phyloP scores from a whole-genome alignment of 2,113 vertebrate genomes.

The Puntigrus tetrazona region DNA sequence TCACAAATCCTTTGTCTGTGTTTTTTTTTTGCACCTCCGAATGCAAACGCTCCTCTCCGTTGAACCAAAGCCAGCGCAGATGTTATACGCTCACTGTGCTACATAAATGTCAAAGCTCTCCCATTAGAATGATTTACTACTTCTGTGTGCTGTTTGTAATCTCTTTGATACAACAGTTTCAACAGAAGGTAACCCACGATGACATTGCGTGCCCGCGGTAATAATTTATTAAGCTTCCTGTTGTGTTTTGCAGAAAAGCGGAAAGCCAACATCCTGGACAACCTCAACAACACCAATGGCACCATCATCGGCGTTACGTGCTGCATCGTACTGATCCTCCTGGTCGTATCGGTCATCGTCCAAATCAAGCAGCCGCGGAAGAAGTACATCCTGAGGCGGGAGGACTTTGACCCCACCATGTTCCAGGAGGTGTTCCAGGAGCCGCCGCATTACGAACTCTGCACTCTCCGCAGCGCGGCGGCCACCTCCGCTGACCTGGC shows the following conservation, averaged over 20 bases:
- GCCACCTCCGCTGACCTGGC: conserved; percentile 85
- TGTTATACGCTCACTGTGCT: conserved; percentile 13
- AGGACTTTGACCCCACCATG: conserved; percentile 96
- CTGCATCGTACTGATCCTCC: conserved; percentile 94
- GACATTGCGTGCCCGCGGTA: neutral
- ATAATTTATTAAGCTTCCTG: conserved; percentile 1
- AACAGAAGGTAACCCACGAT: neutral
- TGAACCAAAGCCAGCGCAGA: conserved; percentile 38
- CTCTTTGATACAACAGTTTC: conserved; percentile 26
- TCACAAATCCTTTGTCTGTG: neutral
- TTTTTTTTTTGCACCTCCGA: conserved; percentile 42
- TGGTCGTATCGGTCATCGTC: conserved; percentile 92
- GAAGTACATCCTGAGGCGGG: conserved; percentile 91
- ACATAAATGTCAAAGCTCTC: conserved; percentile 48
- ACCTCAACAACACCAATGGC: conserved; percentile 96
- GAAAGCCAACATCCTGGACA: conserved; percentile 93
- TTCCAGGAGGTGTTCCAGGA: conserved; percentile 96
- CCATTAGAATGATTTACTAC: conserved; percentile 48
- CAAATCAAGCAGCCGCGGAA: conserved; percentile 99
- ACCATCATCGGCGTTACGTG: conserved; percentile 95
- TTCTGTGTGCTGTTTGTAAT: conserved; percentile 35
- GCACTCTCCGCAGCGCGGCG: conserved; percentile 87
- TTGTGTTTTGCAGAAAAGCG: conserved; percentile 83
- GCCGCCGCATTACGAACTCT: conserved; percentile 95
- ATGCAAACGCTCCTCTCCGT: conserved; percentile 13